Evolutionary conservation across 2,113 vertebrate genomes (phyloP).

Genomic region (Ceratotherium simum): DNA sequence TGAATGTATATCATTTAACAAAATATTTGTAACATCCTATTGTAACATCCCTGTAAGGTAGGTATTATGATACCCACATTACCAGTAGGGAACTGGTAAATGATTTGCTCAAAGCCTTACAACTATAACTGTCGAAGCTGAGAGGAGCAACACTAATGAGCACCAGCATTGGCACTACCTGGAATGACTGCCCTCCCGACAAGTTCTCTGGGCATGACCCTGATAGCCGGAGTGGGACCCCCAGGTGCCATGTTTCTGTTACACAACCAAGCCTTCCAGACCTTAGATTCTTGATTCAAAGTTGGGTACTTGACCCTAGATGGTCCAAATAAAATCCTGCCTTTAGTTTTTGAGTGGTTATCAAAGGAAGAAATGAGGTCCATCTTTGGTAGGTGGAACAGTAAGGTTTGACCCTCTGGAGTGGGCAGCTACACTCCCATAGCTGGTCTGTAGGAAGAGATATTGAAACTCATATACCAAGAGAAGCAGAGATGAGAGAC

Average conservation of each 20-base stretch:
- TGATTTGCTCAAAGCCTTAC: background rate
- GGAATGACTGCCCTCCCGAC: no score
- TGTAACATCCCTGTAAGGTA: background rate
- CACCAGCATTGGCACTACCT: no score
- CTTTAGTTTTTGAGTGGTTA: background rate
- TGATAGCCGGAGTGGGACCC: background rate
- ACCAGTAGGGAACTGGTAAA: background rate
- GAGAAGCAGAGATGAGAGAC: background rate
- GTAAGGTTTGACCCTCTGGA: background rate
- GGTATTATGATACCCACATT: background rate
- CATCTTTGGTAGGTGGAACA: background rate
- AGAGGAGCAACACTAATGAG: background rate
- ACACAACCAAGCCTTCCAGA: background rate
- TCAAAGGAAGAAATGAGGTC: background rate
- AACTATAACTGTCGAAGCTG: background rate
- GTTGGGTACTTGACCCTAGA: background rate
- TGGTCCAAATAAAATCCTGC: background rate
- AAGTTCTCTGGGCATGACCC: background rate
- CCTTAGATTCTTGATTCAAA: background rate
- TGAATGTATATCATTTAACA: background rate
- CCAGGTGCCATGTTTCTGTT: background rate
- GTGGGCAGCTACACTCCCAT: background rate
- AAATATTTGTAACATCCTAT: background rate
- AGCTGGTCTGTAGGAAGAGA: background rate
- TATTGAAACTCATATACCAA: background rate